phyloP scores from a whole-genome alignment of 2,113 vertebrate species.

The Pycnonotus jocosus region DNA sequence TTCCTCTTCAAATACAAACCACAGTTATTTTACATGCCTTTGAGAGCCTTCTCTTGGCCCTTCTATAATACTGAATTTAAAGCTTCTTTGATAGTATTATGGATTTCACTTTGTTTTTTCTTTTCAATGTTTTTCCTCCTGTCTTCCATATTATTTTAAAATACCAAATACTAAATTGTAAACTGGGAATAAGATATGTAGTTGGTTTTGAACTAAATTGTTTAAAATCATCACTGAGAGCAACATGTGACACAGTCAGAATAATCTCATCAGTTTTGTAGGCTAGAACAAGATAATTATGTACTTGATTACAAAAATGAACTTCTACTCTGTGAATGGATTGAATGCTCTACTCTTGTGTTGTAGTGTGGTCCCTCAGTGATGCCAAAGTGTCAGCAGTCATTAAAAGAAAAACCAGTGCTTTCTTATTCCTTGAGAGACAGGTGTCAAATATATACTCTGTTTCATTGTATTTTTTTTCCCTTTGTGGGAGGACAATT shows the following conservation, averaged over 20 bases:
- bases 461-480: not conserved
- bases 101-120: not conserved
- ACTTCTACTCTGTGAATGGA: not conserved
- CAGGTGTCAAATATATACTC: not conserved
- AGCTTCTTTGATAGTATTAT: not conserved
- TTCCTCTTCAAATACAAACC: not conserved
- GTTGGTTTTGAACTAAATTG: not conserved
- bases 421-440: slow-evolving; percentile 9
- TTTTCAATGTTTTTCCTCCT: not conserved
- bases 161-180: not conserved
- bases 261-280: not conserved
- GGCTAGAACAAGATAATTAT: not conserved
- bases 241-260: not conserved
- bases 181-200: not conserved
- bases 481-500: not conserved
- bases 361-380: not conserved
- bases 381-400: not conserved
- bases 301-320: not conserved
- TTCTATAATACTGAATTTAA: not conserved
- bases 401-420: not conserved
- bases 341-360: not conserved
- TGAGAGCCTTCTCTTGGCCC: not conserved
- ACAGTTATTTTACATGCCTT: not conserved
- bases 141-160: not conserved
- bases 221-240: not conserved